Base-by-base conservation (phyloP, 1,140 invertebrate species). In the Luehdorfia chinensis region DNA sequence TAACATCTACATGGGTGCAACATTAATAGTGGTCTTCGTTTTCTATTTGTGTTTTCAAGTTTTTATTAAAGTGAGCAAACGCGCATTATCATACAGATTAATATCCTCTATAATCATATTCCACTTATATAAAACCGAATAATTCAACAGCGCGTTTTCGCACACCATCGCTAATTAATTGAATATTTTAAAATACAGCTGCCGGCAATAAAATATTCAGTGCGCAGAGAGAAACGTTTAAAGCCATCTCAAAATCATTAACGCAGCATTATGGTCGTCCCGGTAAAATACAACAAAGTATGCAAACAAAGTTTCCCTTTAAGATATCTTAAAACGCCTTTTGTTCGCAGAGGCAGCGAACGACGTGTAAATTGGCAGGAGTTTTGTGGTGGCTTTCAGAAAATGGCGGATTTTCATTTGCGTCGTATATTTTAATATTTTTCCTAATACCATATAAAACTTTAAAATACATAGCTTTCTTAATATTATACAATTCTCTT, bases 331-430 rank as follows among this genome's bases (percentile, higher is more conserved):
- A 64, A 68, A 68, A 67, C 53, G 34, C 50, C 62, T 63, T 79
- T 76, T 75, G 68, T 71, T 55, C 51, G 57, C 58, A 50, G 57
- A 60, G 59, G 48, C 43, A 21, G 50, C 54, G 59, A 58, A 62
- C 55, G 61, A 71, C 52, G 59, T 76, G 79, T 63, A 78, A 80
- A 84, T 78, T 80, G 75, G 64, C 66, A 67, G 74, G 66, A 66
- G 64, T 67, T 63, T 60, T 59, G 59, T 56, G 51, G 18, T 21
- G 48, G 51, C 28, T 55, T 55, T 45, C 47, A 41, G 55, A 66
- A 63, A 62, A 65, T 65, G 60, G 60, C 59, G 45, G 52, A 53
- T 52, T 58, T 63, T 55, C 45, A 49, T 55, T 62, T 50, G 51
- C 54, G 53, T 61, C 57, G 69, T 63, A 72, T 60, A 70, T 25